Evolutionary conservation across 2,888 invertebrate genomes (phyloP), one percentile per base, ranked within the genome.

Genomic region (Agrochola circellaris): DNA sequence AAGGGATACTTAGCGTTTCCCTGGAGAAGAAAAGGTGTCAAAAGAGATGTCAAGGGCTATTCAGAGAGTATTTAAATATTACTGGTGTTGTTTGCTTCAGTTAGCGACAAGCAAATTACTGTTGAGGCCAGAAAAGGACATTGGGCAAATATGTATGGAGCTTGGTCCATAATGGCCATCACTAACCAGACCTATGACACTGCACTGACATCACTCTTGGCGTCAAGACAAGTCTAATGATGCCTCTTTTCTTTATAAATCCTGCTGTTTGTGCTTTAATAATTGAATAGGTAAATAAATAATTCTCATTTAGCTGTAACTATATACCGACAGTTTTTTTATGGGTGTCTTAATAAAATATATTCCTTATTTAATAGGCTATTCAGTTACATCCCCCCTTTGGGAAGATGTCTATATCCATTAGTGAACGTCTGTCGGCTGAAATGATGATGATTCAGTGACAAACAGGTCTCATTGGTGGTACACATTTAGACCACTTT

Each of bases 21-120:
- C 2, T 75, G 62, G 66, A 68, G 30, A 80, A 23, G 9, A 82
- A 48, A 34, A n/a, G 60, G 48, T 7, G 26, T 68, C 56, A 64
- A 62, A 64, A 56, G 62, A 56, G 30, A 61, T 69, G 45, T 60
- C 68, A 74, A 66, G 65, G n/a, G 30, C 38, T 38, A 38, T 74
- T 42, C 20, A 65, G 11, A n/a, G 23, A 45, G 38, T 56, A 58
- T n/a, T n/a, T n/a, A 30, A 60, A 60, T 64, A 48, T 80, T 15
- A 42, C 34, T 30, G 30, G n/a, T n/a, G 2, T 42, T 60, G 26
- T 54, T 62, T 34, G 42, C 20, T 68, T 65, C 64, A 64, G 13
- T 54, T 60, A 45, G 30, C 34, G 15, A 69, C 34, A 51, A 48
- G 11, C 4, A 42, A 8, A 11, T 77, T 34, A 54, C 58, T 42